Conservation (phyloP, 2,797 vertebrate genomes). For the Enteromius mattozi region DNA sequence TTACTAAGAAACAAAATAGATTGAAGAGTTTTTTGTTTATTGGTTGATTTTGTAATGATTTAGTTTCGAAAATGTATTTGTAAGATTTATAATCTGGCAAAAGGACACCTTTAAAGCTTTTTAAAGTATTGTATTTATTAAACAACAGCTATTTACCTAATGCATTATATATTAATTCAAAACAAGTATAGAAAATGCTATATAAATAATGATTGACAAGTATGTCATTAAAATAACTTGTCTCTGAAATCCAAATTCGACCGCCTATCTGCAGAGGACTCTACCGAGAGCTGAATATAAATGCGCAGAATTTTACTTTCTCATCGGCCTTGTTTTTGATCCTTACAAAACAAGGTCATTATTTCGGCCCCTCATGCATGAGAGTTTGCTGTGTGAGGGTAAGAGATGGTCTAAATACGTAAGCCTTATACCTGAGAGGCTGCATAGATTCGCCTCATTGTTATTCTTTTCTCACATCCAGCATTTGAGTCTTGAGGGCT, state of each 20-base stretch:
- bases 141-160: not conserved
- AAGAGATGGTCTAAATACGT: constrained; percentile 8
- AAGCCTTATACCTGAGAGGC: constrained; percentile 17
- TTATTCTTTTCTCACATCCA: constrained; percentile 31
- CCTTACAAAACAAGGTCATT: constrained; percentile 35
- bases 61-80: not conserved
- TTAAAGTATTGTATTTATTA: not conserved
- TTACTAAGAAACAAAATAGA: not conserved
- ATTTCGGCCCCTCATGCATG: constrained; percentile 22
- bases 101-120: not conserved
- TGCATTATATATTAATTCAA: not conserved
- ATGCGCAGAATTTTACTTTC: constrained; percentile 12
- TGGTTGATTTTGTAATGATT: not conserved
- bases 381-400: not conserved
- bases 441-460: constrained; percentile 8
- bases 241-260: not conserved
- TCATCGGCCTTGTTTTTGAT: constrained; percentile 21
- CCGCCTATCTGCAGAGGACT: not conserved
- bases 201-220: not conserved
- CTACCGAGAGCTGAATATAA: constrained; percentile 11
- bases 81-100: not conserved
- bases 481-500: constrained; percentile 12
- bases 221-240: not conserved
- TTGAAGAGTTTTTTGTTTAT: not conserved
- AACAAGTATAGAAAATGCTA: not conserved